Percentiles rank a stretch among this genome's conserved stretches.
phyloP scores from a whole-genome alignment of 2,113 vertebrate species.

The Hystrix brachyura region DNA sequence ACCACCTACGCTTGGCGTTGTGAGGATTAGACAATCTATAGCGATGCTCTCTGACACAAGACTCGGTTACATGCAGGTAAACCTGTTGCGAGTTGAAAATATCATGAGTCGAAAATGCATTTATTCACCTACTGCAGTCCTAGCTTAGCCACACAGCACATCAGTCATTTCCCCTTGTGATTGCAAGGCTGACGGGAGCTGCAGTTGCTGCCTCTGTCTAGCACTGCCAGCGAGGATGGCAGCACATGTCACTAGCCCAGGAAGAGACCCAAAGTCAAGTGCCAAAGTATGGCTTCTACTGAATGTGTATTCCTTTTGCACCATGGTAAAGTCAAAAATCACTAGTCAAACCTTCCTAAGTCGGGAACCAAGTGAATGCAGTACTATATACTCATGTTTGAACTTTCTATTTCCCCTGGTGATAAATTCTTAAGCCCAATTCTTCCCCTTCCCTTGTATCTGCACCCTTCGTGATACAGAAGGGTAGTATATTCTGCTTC shows the following conservation, averaged over 20 bases:
- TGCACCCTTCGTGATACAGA: neutral
- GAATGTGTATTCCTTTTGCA: neutral
- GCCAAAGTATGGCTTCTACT: neutral
- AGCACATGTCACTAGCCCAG: neutral
- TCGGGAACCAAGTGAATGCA: neutral
- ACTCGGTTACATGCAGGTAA: neutral
- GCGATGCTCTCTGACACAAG: neutral
- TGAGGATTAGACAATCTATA: conserved; percentile 42
- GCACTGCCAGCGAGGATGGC: neutral
- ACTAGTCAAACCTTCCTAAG: neutral
- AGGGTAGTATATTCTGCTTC: neutral
- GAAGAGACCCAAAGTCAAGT: neutral
- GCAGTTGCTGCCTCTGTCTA: neutral
- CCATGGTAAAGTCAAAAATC: neutral
- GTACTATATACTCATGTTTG: neutral
- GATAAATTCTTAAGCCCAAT: neutral
- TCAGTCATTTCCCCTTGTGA: neutral
- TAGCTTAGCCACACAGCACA: neutral
- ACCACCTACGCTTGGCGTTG: conserved; percentile 4
- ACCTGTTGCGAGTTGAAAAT: neutral
- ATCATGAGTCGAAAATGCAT: neutral
- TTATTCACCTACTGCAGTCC: neutral
- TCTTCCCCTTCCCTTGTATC: neutral
- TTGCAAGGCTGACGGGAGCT: neutral
- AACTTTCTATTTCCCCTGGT: conserved; percentile 23